Conservation (phyloP, 1,140 invertebrate genomes). For the Drosophila punjabiensis region DNA sequence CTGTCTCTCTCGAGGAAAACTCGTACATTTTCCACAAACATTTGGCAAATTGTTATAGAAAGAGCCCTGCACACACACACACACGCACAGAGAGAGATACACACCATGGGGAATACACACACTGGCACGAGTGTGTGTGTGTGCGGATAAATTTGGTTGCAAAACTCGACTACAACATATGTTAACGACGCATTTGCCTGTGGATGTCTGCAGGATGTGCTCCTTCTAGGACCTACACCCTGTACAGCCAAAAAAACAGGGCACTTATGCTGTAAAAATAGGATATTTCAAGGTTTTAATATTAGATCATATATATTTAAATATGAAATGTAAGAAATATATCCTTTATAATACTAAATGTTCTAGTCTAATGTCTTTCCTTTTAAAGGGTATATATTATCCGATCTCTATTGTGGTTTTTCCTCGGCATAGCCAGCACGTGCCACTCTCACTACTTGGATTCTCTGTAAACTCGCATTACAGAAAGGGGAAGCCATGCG, state of each 20-base stretch:
- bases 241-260: neutral
- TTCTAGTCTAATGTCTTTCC: neutral
- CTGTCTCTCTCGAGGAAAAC: slow-evolving; percentile 50
- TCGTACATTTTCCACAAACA: slow-evolving; percentile 68
- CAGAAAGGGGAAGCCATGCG: slow-evolving; percentile 24
- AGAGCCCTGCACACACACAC: slow-evolving; percentile 28
- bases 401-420: slow-evolving; percentile 10
- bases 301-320: too few species aligned
- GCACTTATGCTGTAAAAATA: neutral
- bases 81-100: neutral
- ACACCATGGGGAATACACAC: slow-evolving; percentile 44
- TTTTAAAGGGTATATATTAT: neutral
- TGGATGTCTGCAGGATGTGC: slow-evolving; percentile 41
- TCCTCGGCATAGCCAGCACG: slow-evolving; percentile 35
- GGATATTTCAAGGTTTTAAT: neutral
- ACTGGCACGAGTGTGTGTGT: slow-evolving; percentile 8
- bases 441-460: slow-evolving; percentile 19
- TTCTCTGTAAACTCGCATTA: slow-evolving; percentile 27
- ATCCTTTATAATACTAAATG: fast-evolving
- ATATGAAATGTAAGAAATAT: neutral
- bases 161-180: slow-evolving; percentile 69
- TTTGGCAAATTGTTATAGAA: slow-evolving; percentile 78
- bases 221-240: neutral
- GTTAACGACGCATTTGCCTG: slow-evolving; percentile 65
- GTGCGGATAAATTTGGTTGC: slow-evolving; percentile 54